Conservation (phyloP, 2,797 vertebrate species). For the Sebastolobus altivelis region DNA sequence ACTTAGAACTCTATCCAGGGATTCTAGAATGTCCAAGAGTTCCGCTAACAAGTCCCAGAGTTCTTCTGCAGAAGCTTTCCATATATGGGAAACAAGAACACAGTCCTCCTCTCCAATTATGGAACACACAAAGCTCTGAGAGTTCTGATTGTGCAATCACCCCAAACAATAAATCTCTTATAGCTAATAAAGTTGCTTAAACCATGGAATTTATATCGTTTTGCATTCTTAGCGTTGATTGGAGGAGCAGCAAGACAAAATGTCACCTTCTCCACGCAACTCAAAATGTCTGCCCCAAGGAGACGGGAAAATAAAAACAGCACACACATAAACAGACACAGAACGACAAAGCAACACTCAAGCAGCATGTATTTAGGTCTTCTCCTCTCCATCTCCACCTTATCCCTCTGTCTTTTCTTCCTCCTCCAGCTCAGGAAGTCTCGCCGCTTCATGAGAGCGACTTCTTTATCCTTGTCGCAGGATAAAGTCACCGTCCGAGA, state of each 20-base stretch:
- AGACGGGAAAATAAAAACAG: constrained; percentile 47
- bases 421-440: constrained; percentile 46
- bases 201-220: constrained; percentile 52
- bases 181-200: constrained; percentile 67
- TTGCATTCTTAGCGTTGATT: constrained; percentile 82
- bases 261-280: constrained; percentile 61
- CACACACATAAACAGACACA: constrained; percentile 61
- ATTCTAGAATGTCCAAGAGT: constrained; percentile 51
- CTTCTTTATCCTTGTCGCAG: constrained; percentile 5
- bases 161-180: constrained; percentile 68
- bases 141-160: constrained; percentile 78
- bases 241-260: constrained; percentile 78
- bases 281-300: constrained; percentile 63
- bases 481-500: constrained; percentile 15
- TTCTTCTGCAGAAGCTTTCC: constrained; percentile 46
- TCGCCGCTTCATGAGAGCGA: constrained; percentile 19
- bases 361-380: constrained; percentile 83
- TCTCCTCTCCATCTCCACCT: constrained; percentile 49
- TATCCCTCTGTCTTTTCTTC: constrained; percentile 38
- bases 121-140: constrained; percentile 49
- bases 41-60: constrained; percentile 56
- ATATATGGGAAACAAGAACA: neutral
- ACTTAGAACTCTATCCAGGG: constrained; percentile 24
- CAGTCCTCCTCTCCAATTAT: constrained; percentile 21
- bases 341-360: constrained; percentile 76